Evolutionary conservation across 2,888 invertebrate species (phyloP), one percentile per base, ranked within the genome.

Genomic region (Drepanosiphum platanoidis): DNA sequence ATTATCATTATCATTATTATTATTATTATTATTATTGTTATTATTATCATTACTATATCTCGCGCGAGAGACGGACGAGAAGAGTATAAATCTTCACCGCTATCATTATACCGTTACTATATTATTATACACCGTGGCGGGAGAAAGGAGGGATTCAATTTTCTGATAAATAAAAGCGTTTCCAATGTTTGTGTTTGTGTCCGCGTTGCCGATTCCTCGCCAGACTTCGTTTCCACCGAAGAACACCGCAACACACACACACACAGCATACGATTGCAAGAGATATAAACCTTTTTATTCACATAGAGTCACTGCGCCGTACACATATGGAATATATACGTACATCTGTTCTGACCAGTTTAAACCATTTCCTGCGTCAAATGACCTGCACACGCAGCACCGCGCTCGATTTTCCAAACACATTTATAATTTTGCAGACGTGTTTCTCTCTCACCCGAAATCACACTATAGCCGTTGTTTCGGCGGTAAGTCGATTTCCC

Each of bases 141-240:
- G 36, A 22, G 46, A 52, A 8, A 3, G 9, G 4, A 61, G n/a
- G 83, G 75, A 84, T 84, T 84, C 83, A 84, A 84, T 84, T 84
- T 84, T 84, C 83, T 84, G 83, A 84, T 84, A 84, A 84, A 84
- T 66, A 84, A 84, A 84, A 84, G n/a, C 74, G 83, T 75, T 83
- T 83, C 36, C 66, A 75, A 66, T 66, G 68, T 84, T 39, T 36
- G 61, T 7, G 61, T 22, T 27, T 22, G 34, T 18, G n/a, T 71
- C 39, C 39, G 15, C 72, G 30, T 42, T 18, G 66, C 27, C 61
- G 61, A 61, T 61, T n/a, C 27, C n/a, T n/a, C 22, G 22, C 58
- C 58, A 9, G 39, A 7, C 39, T 9, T 42, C 11, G 27, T 61
- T 46, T 9, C 30, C 27, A 64, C 64, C 30, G 27, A 64, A 64